Base-by-base conservation (phyloP, 1,140 invertebrate genomes). In the Trichonephila inaurata region DNA sequence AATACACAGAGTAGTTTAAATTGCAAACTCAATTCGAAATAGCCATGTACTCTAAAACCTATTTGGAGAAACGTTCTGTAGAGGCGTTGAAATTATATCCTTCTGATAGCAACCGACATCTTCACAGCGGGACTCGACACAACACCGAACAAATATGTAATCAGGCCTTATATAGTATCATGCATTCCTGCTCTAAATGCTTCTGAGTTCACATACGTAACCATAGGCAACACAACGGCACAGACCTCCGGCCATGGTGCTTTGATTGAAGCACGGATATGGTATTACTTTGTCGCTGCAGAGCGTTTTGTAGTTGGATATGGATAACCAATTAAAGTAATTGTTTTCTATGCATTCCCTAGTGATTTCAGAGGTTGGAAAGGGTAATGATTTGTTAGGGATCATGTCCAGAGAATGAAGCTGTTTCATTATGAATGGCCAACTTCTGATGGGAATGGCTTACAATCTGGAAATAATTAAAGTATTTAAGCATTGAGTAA, bases 181-280 rank as follows among this genome's bases (percentile, higher is more conserved):
- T 88, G 24, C 62, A 66, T 64, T 64, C 64, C 87, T 44, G 87
- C 40, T 51, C 40, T 89, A 89, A 89, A 69, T 66, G 62, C 64
- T 51, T 89, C 18, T 61, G 60, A 7, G 5, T 19, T 62, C 51
- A 28, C 85, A 64, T 72, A 5, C 62, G 87, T 89, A 72, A 89
- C 87, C 64, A 89, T 64, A 28, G 87, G 87, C 64, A 89, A 89
- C 87, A 89, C 19, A 58, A 51, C 5, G 60, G 0, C 64, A 18
- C 7, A 33, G 72, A 18, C 64, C 33, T 61, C 21, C 18, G 64
- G 40, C 62, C 21, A 89, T 72, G 19, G 64, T 51, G 64, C 33
- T 40, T 44, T 89, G 64, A 89, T 89, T 89, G 87, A 89, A 89
- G 33, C 69, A n/a, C 10, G 64, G 72, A 77, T 77, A 28, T 40